phyloP scores from a whole-genome alignment of 2,113 vertebrate genomes.

The Tragulus kanchil region DNA sequence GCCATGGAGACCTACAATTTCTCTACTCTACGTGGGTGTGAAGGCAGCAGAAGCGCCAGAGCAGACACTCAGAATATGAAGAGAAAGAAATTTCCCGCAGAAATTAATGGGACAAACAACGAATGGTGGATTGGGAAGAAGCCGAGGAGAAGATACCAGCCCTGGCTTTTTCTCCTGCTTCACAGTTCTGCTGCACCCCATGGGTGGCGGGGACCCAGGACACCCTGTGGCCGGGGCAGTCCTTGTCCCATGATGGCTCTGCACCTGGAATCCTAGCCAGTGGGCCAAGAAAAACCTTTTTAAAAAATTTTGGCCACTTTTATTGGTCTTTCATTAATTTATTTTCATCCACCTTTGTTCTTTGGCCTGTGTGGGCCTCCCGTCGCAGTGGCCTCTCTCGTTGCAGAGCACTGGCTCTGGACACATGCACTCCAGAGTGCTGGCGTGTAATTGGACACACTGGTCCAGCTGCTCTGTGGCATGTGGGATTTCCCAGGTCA shows the following conservation, averaged over 20 bases:
- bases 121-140: neutral
- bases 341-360: too few species aligned
- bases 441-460: too few species aligned
- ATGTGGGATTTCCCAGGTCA: too few species aligned
- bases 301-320: too few species aligned
- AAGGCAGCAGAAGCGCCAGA: neutral
- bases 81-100: neutral
- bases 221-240: neutral
- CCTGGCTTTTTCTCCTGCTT: neutral
- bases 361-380: too few species aligned
- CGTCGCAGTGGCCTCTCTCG: too few species aligned
- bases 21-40: neutral
- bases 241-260: neutral
- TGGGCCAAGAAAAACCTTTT: neutral
- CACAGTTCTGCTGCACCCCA: neutral
- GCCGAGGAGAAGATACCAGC: neutral
- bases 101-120: neutral
- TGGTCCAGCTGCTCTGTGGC: too few species aligned
- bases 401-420: too few species aligned
- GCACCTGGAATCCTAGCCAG: neutral
- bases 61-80: neutral
- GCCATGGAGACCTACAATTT: neutral
- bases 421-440: too few species aligned
- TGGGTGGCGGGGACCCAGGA: neutral
- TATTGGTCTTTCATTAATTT: too few species aligned